Conservation (phyloP, 2,113 vertebrate genomes). For the Himantopus leucocephalus region DNA sequence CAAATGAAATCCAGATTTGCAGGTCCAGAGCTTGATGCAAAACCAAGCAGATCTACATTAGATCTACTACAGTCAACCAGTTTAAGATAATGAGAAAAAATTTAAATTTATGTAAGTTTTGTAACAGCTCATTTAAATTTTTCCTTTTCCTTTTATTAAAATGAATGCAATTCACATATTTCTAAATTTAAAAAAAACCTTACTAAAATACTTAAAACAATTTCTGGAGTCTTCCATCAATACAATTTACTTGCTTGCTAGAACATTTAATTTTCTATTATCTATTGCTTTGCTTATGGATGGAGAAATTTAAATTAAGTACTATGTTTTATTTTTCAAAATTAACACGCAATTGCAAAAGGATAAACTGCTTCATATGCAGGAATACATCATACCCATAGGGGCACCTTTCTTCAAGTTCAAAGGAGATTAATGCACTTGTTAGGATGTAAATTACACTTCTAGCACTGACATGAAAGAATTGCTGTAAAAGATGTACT, state of each 20-base stretch:
- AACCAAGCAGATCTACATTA: not conserved
- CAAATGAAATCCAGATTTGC: not conserved
- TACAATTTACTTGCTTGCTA: not conserved
- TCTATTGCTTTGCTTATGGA: not conserved
- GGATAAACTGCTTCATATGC: not conserved
- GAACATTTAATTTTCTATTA: not conserved
- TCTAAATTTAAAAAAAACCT: not conserved
- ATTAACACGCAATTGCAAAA: not conserved
- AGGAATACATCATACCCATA: not conserved
- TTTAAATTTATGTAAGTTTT: not conserved
- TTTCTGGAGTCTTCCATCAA: not conserved
- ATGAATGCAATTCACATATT: not conserved
- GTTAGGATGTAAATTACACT: not conserved
- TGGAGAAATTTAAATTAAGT: constrained; percentile 6
- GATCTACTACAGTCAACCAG: not conserved
- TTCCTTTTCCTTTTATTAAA: not conserved
- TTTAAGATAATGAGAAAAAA: not conserved
- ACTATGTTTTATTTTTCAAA: constrained; percentile 5
- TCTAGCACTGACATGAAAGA: not conserved
- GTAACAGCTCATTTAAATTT: not conserved
- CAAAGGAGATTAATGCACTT: not conserved
- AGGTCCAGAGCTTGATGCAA: not conserved
- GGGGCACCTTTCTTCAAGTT: not conserved
- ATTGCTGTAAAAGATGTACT: not conserved
- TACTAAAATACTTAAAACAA: not conserved